Evolutionary conservation across 2,113 vertebrate species (phyloP), one percentile per base, ranked within the genome.

Genomic region (Oncorhynchus gorbuscha): DNA sequence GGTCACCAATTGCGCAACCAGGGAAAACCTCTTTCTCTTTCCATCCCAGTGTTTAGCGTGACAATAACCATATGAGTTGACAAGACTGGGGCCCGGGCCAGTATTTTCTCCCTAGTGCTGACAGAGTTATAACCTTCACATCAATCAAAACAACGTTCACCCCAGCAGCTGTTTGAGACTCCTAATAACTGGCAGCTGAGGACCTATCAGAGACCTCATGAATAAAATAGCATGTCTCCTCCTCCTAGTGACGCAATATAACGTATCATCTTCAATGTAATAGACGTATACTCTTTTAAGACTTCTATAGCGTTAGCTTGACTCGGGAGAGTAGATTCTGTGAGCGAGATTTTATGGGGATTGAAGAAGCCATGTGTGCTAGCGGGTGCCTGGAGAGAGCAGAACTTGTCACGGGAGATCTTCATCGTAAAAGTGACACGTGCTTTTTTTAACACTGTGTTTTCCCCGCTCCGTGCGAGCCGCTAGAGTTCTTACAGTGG

Each of bases 91-190:
- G 39, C 11, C 39, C 39, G 3, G 39, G 9, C 22, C 81, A 75
- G 28, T 81, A 59, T 74, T 79, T 80, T 58, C 11, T 74, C 49
- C 48, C 51, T 24, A 9, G 79, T 39, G 82, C 78, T 51, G 64
- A 86, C 78, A 72, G 84, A 85, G 78, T 87, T 82, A 82, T 80
- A 85, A 85, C 87, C 84, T 86, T 87, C 82, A 20, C 59, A 22
- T 26, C 49, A 4, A 0, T 64, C 24, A 5, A 80, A 87, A 80
- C 64, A 85, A 85, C 88, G 85, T 86, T 87, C 86, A 77, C 86
- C 88, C 76, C 87, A 90, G 89, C 87, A 88, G 88, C 81, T 85
- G 85, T 85, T 89, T 86, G 76, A 74, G 35, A 66, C 35, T 69
- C 69, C 74, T 73, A 80, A 85, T 88, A 76, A 20, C 64, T 69